Conservation (phyloP, 2,797 vertebrate species). For the Gallinago solitaria region DNA sequence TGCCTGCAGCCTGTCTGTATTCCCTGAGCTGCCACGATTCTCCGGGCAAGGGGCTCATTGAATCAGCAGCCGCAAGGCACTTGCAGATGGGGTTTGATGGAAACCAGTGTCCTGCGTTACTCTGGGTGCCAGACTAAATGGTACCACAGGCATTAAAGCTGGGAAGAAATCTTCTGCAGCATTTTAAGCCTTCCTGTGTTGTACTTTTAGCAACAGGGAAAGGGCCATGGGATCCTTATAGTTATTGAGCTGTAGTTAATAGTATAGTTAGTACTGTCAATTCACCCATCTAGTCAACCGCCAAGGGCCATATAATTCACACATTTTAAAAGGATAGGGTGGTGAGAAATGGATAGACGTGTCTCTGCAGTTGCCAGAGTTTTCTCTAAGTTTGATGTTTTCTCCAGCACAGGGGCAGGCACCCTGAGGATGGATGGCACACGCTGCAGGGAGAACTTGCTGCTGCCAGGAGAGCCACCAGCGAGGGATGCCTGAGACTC, state of each 20-base stretch:
- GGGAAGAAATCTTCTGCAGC: neutral
- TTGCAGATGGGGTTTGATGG: neutral
- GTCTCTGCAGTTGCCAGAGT: neutral
- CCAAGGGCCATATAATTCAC: neutral
- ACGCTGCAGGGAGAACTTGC: neutral
- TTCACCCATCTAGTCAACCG: neutral
- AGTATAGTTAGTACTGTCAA: neutral
- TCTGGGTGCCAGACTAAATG: neutral
- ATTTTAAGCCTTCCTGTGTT: neutral
- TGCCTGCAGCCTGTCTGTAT: neutral
- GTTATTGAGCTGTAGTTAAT: conserved; percentile 14
- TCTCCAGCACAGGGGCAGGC: neutral
- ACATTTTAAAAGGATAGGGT: neutral
- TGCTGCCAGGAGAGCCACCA: neutral
- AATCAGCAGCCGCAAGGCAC: neutral
- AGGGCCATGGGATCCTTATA: neutral
- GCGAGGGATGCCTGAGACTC: neutral
- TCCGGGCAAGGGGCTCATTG: neutral
- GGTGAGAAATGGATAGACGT: neutral
- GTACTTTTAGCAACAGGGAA: conserved; percentile 23
- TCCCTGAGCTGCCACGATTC: accelerated
- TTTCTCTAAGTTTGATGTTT: neutral
- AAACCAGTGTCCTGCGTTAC: neutral
- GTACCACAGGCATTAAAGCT: neutral
- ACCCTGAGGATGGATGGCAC: neutral